Conservation (phyloP, 2,797 vertebrate species). For the Lepus townsendii region DNA sequence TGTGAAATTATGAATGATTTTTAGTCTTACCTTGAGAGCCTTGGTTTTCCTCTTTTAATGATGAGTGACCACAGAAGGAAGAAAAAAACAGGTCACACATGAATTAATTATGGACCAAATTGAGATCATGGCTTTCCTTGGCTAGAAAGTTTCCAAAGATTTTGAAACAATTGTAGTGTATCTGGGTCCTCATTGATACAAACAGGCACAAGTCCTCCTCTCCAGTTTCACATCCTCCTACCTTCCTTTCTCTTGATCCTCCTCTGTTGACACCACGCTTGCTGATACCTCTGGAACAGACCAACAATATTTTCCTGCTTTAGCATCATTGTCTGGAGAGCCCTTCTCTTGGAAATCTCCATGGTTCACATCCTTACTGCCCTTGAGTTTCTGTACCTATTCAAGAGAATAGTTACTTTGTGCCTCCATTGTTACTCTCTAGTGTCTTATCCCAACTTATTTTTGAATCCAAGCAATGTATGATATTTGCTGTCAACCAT, state of each 20-base stretch:
- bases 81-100: not conserved
- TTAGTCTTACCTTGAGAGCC: not conserved
- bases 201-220: fast-evolving
- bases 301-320: not conserved
- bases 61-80: not conserved
- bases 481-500: not conserved
- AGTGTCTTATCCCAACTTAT: not conserved
- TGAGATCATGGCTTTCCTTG: not conserved
- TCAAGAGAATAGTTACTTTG: not conserved
- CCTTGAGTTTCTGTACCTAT: not conserved
- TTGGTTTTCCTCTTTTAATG: not conserved
- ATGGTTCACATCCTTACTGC: not conserved
- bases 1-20: not conserved
- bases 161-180: not conserved
- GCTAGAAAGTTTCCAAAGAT: not conserved
- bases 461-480: not conserved
- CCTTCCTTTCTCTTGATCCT: not conserved
- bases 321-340: not conserved
- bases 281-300: not conserved
- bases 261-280: not conserved
- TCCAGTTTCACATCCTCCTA: not conserved
- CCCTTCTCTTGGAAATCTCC: not conserved
- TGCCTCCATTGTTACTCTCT: not conserved
- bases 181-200: not conserved
- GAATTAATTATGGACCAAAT: not conserved